Evolutionary conservation across 2,797 vertebrate species (phyloP).

Genomic region (Lacerta bilineata): DNA sequence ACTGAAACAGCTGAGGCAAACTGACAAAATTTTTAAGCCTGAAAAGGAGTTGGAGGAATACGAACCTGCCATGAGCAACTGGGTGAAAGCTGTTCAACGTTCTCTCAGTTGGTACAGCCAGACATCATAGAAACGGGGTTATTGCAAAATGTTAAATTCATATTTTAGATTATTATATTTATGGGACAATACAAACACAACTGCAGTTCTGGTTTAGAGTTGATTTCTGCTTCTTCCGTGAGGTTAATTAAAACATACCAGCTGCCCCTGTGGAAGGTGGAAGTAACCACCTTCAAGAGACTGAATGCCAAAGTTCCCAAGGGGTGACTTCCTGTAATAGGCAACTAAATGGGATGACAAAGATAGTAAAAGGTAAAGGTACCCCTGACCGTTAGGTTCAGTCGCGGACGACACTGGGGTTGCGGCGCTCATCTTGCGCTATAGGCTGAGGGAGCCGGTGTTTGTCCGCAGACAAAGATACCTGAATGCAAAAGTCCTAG

Average conservation of each 20-base stretch:
- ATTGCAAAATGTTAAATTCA: background rate
- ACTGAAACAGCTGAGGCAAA: conserved; percentile 87
- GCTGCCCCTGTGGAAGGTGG: conserved; percentile 22
- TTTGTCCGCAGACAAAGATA: background rate
- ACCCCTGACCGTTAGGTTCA: too few species aligned
- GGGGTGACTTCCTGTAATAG: background rate
- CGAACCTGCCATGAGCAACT: conserved; percentile 83
- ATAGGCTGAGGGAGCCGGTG: too few species aligned
- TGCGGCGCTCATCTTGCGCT: too few species aligned
- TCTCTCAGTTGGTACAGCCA: conserved; percentile 91
- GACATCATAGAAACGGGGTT: conserved; percentile 41
- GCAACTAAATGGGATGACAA: background rate
- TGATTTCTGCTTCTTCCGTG: conserved; percentile 4
- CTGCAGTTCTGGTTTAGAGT: conserved; percentile 19
- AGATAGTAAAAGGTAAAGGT: background rate
- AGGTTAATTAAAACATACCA: conserved; percentile 40
- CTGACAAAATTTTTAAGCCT: conserved; percentile 86
- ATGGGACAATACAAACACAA: conserved; percentile 52
- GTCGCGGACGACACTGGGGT: too few species aligned
- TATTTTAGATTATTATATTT: conserved; percentile 11
- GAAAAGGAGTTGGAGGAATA: conserved; percentile 80
- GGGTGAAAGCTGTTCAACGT: conserved; percentile 88
- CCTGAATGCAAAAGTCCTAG: background rate
- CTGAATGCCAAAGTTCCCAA: conserved; percentile 20
- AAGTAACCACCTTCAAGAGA: conserved; percentile 57